Evolutionary conservation across 1,140 invertebrate genomes (phyloP).

Genomic region (Rhizoglyphus robini): DNA sequence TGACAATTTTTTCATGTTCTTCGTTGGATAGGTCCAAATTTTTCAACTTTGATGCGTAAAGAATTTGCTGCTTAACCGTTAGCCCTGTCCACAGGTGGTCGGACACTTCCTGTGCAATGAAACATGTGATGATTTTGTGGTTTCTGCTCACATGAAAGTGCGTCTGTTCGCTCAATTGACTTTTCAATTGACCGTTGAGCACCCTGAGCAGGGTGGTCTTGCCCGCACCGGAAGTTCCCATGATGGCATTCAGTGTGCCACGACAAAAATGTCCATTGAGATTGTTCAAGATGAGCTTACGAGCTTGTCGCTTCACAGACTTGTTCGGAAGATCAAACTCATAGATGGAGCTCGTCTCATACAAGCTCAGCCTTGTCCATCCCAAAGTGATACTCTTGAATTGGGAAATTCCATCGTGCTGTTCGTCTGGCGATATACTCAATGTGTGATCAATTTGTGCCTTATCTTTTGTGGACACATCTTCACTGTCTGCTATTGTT

Average conservation of each 20-base stretch:
- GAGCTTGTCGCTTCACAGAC: too few relatives aligned
- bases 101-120: conserved; percentile 42
- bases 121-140: background rate
- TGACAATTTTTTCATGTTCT: conserved; percentile 5
- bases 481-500: background rate
- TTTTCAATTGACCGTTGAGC: conserved; percentile 7
- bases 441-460: too few relatives aligned
- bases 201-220: conserved; percentile 37
- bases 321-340: background rate
- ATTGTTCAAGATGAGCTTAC: background rate
- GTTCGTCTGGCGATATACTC: too few relatives aligned
- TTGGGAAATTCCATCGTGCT: background rate
- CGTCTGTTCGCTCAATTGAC: background rate
- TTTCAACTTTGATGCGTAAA: conserved; percentile 77
- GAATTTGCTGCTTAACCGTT: conserved; percentile 74
- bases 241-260: conserved; percentile 36
- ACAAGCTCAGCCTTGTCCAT: background rate
- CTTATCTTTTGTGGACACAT: background rate
- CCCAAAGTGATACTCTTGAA: background rate
- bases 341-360: background rate
- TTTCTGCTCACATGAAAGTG: background rate
- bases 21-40: background rate
- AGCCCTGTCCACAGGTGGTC: conserved; percentile 75
- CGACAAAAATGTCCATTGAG: conserved; percentile 7
- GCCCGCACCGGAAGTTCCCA: conserved; percentile 48